Conservation (phyloP, 2,113 vertebrate species). For the Ammodytes dubius region DNA sequence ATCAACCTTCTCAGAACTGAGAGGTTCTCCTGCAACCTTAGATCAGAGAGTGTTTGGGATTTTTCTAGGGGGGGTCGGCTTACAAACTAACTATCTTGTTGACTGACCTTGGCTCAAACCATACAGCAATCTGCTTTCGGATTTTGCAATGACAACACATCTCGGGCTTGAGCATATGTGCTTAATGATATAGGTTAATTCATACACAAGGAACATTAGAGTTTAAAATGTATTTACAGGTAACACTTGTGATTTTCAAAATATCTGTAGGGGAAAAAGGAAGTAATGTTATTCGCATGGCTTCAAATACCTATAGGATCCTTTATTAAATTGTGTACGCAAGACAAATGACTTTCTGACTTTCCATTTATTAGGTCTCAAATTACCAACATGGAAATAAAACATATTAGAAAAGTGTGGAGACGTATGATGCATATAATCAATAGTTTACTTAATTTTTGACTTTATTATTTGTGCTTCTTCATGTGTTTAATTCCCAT, state of each 20-base stretch:
- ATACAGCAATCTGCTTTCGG: neutral
- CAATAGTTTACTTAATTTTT: too few relatives aligned
- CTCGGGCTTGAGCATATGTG: neutral
- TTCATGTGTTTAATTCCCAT: too few relatives aligned
- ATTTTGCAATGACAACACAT: neutral
- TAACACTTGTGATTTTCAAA: neutral
- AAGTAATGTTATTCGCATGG: too few relatives aligned
- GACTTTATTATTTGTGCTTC: too few relatives aligned
- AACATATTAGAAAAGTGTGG: too few relatives aligned
- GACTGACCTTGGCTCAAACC: neutral
- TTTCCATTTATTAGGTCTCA: too few relatives aligned
- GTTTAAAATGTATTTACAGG: neutral
- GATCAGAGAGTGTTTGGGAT: neutral
- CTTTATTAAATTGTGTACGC: too few relatives aligned
- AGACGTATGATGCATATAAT: too few relatives aligned
- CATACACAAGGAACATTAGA: neutral
- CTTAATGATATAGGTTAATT: neutral
- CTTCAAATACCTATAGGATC: too few relatives aligned
- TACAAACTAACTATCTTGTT: neutral
- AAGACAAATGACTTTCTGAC: too few relatives aligned
- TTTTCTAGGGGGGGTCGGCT: neutral
- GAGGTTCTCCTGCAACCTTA: neutral
- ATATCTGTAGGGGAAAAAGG: neutral
- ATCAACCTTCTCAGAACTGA: constrained; percentile 22
- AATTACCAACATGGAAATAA: too few relatives aligned